A percentile compares a stretch with the other conserved stretches of the same genome.
Conservation (phyloP, 1,140 invertebrate genomes). For the Bombus confusus region DNA sequence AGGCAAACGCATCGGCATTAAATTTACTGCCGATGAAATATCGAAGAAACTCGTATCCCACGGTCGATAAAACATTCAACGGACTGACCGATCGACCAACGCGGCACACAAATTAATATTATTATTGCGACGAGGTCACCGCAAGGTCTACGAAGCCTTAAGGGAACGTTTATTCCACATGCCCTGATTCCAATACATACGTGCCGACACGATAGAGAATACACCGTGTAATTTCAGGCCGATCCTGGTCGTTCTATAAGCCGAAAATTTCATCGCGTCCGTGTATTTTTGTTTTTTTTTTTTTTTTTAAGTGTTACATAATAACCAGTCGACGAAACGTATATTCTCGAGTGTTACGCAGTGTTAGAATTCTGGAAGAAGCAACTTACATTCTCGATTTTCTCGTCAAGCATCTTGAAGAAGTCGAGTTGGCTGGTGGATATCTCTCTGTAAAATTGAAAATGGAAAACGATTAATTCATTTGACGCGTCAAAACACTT, state of each 20-base stretch:
- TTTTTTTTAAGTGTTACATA: neutral
- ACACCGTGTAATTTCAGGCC: conserved; percentile 19
- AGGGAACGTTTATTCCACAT: conserved; percentile 37
- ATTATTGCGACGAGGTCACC: conserved; percentile 38
- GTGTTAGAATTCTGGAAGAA: no score
- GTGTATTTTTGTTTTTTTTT: no score
- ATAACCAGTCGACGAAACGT: neutral
- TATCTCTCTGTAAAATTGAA: conserved; percentile 87
- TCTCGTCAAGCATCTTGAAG: conserved; percentile 95
- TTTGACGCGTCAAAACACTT: neutral
- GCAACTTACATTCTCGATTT: conserved; percentile 91
- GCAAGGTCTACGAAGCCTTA: conserved; percentile 49
- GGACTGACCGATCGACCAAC: neutral
- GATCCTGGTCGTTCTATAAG: conserved; percentile 17
- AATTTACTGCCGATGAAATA: neutral
- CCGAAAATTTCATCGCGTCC: neutral
- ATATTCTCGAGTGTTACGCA: no score
- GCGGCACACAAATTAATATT: conserved; percentile 32
- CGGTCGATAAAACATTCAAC: conserved; percentile 3
- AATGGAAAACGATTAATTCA: conserved; percentile 1
- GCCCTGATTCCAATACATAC: conserved; percentile 36
- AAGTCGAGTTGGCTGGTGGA: conserved; percentile 94
- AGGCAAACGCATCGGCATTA: neutral
- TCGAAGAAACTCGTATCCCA: neutral
- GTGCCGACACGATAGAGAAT: neutral